phyloP scores from a whole-genome alignment of 2,797 vertebrate genomes.

The Cyprinodon diabolis region DNA sequence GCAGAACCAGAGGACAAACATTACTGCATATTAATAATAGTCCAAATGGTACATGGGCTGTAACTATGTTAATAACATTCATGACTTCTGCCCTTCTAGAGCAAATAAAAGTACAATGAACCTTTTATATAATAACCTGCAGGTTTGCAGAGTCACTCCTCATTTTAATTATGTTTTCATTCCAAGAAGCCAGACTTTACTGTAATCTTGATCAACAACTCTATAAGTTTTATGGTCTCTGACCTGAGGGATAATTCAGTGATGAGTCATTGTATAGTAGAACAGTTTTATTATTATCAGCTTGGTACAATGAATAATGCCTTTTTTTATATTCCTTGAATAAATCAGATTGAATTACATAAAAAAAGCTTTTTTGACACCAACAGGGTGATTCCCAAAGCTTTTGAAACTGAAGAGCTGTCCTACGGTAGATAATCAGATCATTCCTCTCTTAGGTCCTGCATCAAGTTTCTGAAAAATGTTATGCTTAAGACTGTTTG shows the following conservation, averaged over 20 bases:
- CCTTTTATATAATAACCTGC: not conserved
- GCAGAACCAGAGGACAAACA: conserved; percentile 6
- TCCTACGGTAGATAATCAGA: too few species aligned
- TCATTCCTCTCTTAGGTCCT: not conserved
- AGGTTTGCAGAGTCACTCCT: not conserved
- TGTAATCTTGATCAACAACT: not conserved
- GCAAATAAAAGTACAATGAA: not conserved
- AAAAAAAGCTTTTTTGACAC: too few species aligned
- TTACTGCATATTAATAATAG: not conserved
- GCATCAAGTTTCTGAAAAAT: not conserved
- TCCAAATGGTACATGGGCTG: not conserved
- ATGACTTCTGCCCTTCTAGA: not conserved
- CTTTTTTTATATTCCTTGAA: too few species aligned
- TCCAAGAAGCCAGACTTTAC: not conserved
- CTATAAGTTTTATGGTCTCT: not conserved
- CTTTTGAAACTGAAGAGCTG: too few species aligned
- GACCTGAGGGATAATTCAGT: not conserved
- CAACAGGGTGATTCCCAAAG: too few species aligned
- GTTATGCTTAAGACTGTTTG: not conserved
- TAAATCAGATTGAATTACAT: too few species aligned
- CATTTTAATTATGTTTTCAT: not conserved
- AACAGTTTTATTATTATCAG: not conserved
- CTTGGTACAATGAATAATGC: not conserved
- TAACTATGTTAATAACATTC: conserved; percentile 2
- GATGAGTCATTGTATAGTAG: not conserved